Conservation (phyloP, 2,888 invertebrate species). For the Caenorhabditis sulstoni region DNA sequence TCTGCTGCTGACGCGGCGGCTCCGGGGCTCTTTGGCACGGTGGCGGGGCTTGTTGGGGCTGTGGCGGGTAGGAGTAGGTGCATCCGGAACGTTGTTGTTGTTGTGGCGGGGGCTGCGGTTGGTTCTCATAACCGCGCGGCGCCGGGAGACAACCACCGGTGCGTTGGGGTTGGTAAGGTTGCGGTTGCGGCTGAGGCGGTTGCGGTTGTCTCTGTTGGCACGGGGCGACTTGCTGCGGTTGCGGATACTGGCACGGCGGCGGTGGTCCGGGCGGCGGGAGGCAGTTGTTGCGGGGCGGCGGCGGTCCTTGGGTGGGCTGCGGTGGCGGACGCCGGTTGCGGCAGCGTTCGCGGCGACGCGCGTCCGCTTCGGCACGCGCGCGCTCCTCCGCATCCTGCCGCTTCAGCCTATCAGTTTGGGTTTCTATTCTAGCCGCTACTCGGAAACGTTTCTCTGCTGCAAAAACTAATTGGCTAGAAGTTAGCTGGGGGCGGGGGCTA, state of each 20-base stretch:
- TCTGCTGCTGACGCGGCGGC: conserved; percentile 16
- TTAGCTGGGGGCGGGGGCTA: neutral
- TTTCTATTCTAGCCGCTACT: conserved; percentile 66
- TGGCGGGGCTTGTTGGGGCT: conserved; percentile 33
- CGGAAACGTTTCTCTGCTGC: conserved; percentile 54
- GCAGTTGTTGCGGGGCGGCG: conserved; percentile 40
- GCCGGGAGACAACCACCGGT: conserved; percentile 55
- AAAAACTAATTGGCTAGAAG: neutral
- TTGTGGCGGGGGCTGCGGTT: conserved; percentile 29
- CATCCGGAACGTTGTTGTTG: conserved; percentile 33
- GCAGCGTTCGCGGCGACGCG: conserved; percentile 49
- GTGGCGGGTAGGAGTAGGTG: conserved; percentile 47
- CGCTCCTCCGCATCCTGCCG: conserved; percentile 53
- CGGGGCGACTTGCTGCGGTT: conserved; percentile 27
- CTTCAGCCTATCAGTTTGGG: conserved; percentile 63
- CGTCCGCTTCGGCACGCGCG: conserved; percentile 49
- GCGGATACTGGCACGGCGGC: conserved; percentile 40
- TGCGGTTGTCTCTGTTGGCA: conserved; percentile 39
- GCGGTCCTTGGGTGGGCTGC: conserved; percentile 25
- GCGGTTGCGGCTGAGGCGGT: conserved; percentile 17
- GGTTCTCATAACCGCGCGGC: conserved; percentile 53
- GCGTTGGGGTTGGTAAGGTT: too few relatives aligned
- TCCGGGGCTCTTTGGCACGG: conserved; percentile 3
- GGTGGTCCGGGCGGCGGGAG: conserved; percentile 50
- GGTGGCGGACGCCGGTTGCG: conserved; percentile 50